phyloP scores from a whole-genome alignment of 1,140 invertebrate genomes.

The Hyposmocoma kahamanoa region DNA sequence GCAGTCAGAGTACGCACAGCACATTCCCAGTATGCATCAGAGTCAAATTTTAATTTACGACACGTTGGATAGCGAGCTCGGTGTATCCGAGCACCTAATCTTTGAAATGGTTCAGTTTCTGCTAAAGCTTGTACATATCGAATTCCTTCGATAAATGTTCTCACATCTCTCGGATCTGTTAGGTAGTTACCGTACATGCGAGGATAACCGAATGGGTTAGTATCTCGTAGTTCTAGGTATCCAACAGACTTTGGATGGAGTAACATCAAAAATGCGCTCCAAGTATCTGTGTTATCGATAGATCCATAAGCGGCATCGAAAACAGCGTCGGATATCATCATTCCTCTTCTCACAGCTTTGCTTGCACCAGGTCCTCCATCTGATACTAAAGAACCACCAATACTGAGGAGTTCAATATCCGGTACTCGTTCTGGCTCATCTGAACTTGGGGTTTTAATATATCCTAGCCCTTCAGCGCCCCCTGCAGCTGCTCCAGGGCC shows the following conservation, averaged over 20 bases:
- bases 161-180: constrained; percentile 37
- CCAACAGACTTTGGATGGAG: constrained; percentile 63
- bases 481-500: constrained; percentile 64
- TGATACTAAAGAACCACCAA: constrained; percentile 61
- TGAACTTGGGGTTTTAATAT: constrained; percentile 72
- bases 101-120: constrained; percentile 80
- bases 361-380: constrained; percentile 67
- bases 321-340: constrained; percentile 22
- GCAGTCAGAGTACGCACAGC: constrained; percentile 70
- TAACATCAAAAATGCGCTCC: constrained; percentile 45
- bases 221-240: constrained; percentile 71
- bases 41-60: constrained; percentile 74
- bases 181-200: constrained; percentile 67
- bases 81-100: constrained; percentile 80
- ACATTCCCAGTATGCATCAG: constrained; percentile 88
- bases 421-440: constrained; percentile 67
- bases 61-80: constrained; percentile 83
- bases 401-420: constrained; percentile 75
- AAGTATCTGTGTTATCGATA: constrained; percentile 47
- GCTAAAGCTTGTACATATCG: constrained; percentile 60
- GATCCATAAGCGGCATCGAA: constrained; percentile 37
- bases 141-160: constrained; percentile 51
- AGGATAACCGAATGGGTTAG: constrained; percentile 81
- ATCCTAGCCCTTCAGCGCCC: constrained; percentile 76
- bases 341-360: constrained; percentile 23